Percentiles rank a stretch among this genome's conserved stretches.
Conservation (phyloP, 2,888 invertebrate species). For the Norana najaformis region DNA sequence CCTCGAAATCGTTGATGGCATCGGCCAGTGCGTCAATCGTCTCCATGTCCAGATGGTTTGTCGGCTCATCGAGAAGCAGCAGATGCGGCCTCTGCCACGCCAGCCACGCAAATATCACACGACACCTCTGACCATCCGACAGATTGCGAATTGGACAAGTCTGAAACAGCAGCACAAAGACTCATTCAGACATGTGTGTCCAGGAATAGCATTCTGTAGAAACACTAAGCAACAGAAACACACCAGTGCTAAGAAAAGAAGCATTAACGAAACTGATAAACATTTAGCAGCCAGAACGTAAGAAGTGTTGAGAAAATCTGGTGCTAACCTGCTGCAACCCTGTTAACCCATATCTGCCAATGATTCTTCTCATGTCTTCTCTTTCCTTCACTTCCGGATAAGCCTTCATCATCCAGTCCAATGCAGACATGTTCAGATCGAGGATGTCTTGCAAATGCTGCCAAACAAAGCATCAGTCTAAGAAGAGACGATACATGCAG, state of each 20-base stretch:
- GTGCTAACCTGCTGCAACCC: constrained; percentile 75
- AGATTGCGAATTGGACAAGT: constrained; percentile 90
- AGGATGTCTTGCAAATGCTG: constrained; percentile 91
- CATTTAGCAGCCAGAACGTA: neutral
- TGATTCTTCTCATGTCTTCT: constrained; percentile 98
- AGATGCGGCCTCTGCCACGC: constrained; percentile 97
- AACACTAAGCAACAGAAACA: neutral
- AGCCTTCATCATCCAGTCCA: constrained; percentile 96
- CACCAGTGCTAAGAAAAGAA: neutral
- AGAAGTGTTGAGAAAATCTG: neutral
- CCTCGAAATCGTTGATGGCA: constrained; percentile 96
- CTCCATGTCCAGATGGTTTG: constrained; percentile 64
- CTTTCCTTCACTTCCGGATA: constrained; percentile 96
- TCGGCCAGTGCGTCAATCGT: constrained; percentile 97
- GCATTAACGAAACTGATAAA: neutral
- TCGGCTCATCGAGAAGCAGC: constrained; percentile 71
- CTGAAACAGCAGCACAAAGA: constrained; percentile 63
- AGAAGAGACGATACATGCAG: neutral
- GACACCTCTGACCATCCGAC: constrained; percentile 95
- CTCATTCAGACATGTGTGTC: too few species aligned
- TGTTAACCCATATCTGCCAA: constrained; percentile 94
- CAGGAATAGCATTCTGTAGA: too few species aligned
- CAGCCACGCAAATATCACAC: constrained; percentile 97
- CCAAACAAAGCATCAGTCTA: constrained; percentile 3
- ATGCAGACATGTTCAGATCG: constrained; percentile 88